Evolutionary conservation across 2,797 vertebrate genomes (phyloP).

Genomic region (Muscicapa striata): DNA sequence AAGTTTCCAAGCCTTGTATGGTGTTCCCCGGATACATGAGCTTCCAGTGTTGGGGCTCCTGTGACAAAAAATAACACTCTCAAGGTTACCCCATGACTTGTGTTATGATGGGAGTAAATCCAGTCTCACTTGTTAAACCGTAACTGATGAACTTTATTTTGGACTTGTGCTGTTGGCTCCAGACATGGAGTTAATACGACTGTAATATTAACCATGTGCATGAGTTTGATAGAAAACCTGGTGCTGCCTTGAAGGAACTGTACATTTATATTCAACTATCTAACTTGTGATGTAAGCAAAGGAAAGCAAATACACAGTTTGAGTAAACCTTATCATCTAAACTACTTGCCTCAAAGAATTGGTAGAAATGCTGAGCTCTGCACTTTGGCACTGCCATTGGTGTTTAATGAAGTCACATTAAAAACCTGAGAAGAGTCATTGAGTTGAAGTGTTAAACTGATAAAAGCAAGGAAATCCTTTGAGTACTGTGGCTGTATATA

Average conservation of each 20-base stretch:
- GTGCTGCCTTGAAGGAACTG: not conserved
- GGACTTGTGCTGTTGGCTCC: not conserved
- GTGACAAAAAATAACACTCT: not conserved
- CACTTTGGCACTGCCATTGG: not conserved
- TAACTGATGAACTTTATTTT: constrained; percentile 5
- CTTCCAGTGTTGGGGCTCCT: not conserved
- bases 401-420: not conserved
- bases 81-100: not conserved
- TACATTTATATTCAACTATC: not conserved
- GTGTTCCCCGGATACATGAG: not conserved
- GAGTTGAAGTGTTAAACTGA: not conserved
- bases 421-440: not conserved
- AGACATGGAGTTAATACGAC: not conserved
- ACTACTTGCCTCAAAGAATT: not conserved
- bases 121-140: not conserved
- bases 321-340: not conserved
- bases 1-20: not conserved
- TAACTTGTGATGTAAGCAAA: not conserved
- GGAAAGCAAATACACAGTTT: not conserved
- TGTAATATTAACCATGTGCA: not conserved
- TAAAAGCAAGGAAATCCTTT: not conserved
- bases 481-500: not conserved
- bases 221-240: not conserved
- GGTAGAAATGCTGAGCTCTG: not conserved
- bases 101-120: not conserved